phyloP scores from a whole-genome alignment of 1,140 invertebrate genomes.

The Drosophila teissieri region DNA sequence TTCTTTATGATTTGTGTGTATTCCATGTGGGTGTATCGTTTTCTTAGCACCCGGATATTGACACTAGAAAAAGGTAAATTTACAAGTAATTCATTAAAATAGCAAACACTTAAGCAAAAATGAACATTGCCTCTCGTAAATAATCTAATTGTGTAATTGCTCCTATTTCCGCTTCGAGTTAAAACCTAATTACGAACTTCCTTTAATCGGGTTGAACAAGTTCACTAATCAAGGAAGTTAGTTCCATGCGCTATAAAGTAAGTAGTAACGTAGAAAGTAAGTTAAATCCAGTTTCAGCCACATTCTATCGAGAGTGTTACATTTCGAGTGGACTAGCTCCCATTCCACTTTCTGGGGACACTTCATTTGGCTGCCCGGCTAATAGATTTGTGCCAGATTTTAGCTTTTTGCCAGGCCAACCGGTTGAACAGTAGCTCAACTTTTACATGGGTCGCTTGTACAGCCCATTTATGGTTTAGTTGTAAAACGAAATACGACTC shows the following conservation, averaged over 20 bases:
- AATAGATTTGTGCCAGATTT: slow-evolving; percentile 46
- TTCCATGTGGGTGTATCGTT: background rate
- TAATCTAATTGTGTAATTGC: slow-evolving; percentile 2
- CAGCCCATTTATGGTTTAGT: slow-evolving; percentile 25
- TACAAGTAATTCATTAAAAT: background rate
- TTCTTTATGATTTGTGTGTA: background rate
- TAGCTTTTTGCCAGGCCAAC: slow-evolving; percentile 22
- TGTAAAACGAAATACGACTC: slow-evolving; percentile 21
- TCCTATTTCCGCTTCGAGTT: slow-evolving; percentile 5
- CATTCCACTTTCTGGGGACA: slow-evolving; percentile 15
- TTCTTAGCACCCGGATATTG: slow-evolving; percentile 3
- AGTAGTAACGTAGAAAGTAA: slow-evolving; percentile 5
- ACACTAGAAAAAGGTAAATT: background rate
- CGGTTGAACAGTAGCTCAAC: slow-evolving; percentile 45
- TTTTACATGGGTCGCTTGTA: slow-evolving; percentile 36
- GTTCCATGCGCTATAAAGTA: background rate
- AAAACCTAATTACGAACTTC: background rate
- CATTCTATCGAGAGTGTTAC: background rate
- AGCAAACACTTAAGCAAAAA: background rate
- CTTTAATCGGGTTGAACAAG: background rate
- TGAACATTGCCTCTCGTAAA: background rate
- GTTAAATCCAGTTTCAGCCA: slow-evolving; percentile 6
- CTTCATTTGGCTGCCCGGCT: slow-evolving; percentile 17
- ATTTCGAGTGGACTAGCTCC: slow-evolving; percentile 6
- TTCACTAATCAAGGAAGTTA: slow-evolving; percentile 5